Conservation (phyloP, 2,113 vertebrate genomes). For the Anser cygnoides region DNA sequence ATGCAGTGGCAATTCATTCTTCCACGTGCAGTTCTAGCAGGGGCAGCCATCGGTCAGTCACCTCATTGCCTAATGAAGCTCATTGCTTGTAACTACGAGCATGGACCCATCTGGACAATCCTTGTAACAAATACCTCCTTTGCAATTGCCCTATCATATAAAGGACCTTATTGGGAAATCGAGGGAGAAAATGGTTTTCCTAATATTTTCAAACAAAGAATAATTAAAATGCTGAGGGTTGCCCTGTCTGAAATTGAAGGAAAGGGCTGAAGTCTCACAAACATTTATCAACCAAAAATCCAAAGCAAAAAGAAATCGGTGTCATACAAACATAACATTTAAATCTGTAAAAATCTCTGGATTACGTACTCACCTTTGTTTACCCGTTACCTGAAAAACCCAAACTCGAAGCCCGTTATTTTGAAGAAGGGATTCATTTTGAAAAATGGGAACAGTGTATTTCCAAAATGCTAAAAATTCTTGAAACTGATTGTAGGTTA, state of each 20-base stretch:
- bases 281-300: neutral
- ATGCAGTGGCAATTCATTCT: neutral
- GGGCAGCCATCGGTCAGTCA: neutral
- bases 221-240: neutral
- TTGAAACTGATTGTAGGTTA: neutral
- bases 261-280: neutral
- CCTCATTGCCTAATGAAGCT: neutral
- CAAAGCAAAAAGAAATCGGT: neutral
- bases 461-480: neutral
- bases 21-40: neutral
- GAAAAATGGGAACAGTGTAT: neutral
- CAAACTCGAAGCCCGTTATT: neutral
- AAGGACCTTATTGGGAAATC: neutral
- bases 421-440: neutral
- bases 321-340: neutral
- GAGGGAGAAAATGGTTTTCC: neutral
- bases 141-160: neutral
- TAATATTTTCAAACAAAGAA: neutral
- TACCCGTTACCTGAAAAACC: neutral
- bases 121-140: neutral
- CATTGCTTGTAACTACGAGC: neutral
- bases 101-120: neutral
- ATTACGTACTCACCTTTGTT: neutral
- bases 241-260: neutral
- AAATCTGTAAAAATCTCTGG: neutral